A percentile compares a stretch with the other conserved stretches of the same genome.
phyloP scores from a whole-genome alignment of 1,140 invertebrate genomes.

The Procambarus virginalis region DNA sequence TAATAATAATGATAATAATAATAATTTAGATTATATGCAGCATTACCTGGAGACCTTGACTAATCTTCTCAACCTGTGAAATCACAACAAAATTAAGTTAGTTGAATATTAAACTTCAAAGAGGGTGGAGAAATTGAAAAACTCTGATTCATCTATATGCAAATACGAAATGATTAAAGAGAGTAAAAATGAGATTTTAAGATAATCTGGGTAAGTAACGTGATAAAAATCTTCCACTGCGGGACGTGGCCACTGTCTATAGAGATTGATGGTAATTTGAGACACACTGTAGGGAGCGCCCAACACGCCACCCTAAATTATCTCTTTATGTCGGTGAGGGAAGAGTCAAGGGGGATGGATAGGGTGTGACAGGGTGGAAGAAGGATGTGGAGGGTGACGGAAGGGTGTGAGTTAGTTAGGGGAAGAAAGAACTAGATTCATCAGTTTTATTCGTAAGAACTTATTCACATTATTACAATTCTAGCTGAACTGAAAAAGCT shows the following conservation, averaged over 20 bases:
- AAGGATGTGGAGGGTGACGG: background rate
- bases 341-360: too few relatives aligned
- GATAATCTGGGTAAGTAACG: background rate
- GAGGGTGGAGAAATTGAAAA: slow-evolving; percentile 34
- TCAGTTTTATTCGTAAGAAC: too few relatives aligned
- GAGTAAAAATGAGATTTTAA: slow-evolving; percentile 27
- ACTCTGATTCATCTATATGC: slow-evolving; percentile 31
- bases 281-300: background rate
- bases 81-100: background rate
- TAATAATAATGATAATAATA: too few relatives aligned
- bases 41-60: too few relatives aligned
- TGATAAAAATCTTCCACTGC: slow-evolving; percentile 19
- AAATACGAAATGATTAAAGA: slow-evolving; percentile 40
- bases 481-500: too few relatives aligned
- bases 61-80: too few relatives aligned
- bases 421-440: background rate
- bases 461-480: too few relatives aligned
- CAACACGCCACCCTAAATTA: background rate
- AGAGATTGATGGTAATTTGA: slow-evolving; percentile 1
- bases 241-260: background rate
- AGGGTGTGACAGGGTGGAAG: background rate
- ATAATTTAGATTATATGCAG: too few relatives aligned
- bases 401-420: background rate
- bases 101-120: slow-evolving; percentile 21
- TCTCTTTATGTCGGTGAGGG: background rate